Conservation (phyloP, 2,797 vertebrate species). For the Halcyon chelicuti region DNA sequence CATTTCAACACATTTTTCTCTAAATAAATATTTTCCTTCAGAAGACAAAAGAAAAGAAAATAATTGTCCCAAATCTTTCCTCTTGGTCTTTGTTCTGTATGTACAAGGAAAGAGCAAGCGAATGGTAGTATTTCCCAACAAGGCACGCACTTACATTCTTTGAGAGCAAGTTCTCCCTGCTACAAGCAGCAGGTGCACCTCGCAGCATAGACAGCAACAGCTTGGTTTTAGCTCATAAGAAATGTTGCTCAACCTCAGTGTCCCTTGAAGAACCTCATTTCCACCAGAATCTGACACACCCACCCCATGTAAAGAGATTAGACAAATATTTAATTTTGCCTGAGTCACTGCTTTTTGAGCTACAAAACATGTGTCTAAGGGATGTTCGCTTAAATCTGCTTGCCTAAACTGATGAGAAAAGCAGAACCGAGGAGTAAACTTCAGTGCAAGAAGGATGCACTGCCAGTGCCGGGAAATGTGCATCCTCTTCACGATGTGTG, state of each 20-base stretch:
- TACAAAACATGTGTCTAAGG: background rate
- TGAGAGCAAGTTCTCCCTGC: background rate
- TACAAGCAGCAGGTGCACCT: background rate
- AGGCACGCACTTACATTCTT: background rate
- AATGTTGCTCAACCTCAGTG: background rate
- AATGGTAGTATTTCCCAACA: background rate
- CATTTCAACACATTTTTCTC: background rate
- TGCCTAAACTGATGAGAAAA: background rate
- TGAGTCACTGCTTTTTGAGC: background rate
- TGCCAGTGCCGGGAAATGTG: background rate
- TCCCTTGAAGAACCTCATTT: slow-evolving; percentile 11
- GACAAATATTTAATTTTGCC: slow-evolving; percentile 48
- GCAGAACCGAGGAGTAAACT: background rate
- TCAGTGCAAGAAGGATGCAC: background rate
- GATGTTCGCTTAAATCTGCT: background rate
- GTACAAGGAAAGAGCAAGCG: background rate
- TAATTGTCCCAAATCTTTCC: background rate
- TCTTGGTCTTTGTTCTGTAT: background rate
- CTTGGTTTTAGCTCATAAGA: background rate
- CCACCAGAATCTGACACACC: background rate
- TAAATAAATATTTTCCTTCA: slow-evolving; percentile 12
- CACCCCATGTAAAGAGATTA: background rate
- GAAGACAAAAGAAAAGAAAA: background rate
- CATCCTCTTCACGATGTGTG: background rate
- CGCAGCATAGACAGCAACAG: background rate